Evolutionary conservation across 2,113 vertebrate species (phyloP).

Genomic region (Laticauda colubrina): DNA sequence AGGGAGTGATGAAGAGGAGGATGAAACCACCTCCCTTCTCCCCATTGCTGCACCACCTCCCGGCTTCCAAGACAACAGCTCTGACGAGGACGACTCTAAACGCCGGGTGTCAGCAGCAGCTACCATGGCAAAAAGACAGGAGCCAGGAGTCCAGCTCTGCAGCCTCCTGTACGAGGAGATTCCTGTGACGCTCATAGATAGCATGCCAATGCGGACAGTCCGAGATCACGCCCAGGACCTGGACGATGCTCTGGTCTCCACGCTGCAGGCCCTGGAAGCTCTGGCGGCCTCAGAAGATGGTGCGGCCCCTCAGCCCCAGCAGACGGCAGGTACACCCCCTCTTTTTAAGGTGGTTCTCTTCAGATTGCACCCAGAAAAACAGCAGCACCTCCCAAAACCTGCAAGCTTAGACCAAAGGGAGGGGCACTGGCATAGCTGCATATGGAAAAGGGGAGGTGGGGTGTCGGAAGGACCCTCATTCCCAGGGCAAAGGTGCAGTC

Average conservation of each 20-base stretch:
- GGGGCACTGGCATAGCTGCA: no score
- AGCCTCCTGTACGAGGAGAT: slow-evolving; percentile 83
- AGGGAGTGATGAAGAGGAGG: slow-evolving; percentile 83
- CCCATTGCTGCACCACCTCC: slow-evolving; percentile 93
- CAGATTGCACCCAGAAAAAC: background rate
- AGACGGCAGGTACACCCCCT: slow-evolving; percentile 85
- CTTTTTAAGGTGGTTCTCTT: background rate
- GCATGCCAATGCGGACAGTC: slow-evolving; percentile 86
- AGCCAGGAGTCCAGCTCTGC: slow-evolving; percentile 67
- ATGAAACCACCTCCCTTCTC: slow-evolving; percentile 74
- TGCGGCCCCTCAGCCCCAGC: slow-evolving; percentile 85
- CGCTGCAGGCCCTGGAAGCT: slow-evolving; percentile 94
- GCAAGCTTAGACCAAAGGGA: background rate
- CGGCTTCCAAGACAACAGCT: slow-evolving; percentile 96
- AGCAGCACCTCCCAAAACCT: background rate
- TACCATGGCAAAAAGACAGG: slow-evolving; percentile 63
- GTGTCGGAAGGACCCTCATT: background rate
- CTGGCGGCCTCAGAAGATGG: slow-evolving; percentile 96
- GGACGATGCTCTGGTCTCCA: slow-evolving; percentile 95
- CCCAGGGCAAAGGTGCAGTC: no score
- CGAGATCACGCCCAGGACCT: slow-evolving; percentile 95
- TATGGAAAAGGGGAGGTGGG: no score
- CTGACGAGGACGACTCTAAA: slow-evolving; percentile 93
- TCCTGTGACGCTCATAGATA: slow-evolving; percentile 94
- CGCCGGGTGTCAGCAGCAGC: slow-evolving; percentile 63